Percentiles rank a stretch among this genome's conserved stretches.
Conservation (phyloP, 1,140 invertebrate species). For the Araneus ventricosus region DNA sequence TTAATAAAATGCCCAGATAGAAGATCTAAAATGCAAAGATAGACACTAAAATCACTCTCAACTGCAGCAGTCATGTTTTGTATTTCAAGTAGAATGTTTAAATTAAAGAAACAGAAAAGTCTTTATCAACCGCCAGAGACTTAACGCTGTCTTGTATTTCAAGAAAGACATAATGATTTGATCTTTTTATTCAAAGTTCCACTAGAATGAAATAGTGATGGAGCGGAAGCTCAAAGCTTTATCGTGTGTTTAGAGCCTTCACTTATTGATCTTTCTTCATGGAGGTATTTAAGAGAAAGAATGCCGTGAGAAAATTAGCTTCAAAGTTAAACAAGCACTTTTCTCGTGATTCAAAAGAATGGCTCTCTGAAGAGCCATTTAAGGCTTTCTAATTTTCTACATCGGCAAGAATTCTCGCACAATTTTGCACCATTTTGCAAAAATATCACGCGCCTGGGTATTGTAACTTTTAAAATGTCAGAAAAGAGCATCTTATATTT, state of each 20-base stretch:
- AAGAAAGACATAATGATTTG: too few species aligned
- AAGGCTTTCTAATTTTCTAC: neutral
- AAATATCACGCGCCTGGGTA: neutral
- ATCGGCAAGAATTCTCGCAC: neutral
- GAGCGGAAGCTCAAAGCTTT: neutral
- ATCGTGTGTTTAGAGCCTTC: neutral
- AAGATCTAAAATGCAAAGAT: too few species aligned
- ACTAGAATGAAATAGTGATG: neutral
- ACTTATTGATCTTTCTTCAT: neutral
- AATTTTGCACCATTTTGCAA: neutral
- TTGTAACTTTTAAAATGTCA: neutral
- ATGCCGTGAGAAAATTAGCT: neutral
- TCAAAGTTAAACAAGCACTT: constrained; percentile 9
- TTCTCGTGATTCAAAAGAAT: neutral
- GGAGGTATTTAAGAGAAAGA: neutral
- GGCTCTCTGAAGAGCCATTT: constrained; percentile 5
- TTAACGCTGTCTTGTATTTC: too few species aligned
- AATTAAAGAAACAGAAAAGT: too few species aligned
- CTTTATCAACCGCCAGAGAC: too few species aligned
- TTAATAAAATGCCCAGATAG: too few species aligned
- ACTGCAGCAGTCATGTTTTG: too few species aligned
- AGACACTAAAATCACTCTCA: too few species aligned
- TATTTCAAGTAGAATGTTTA: too few species aligned
- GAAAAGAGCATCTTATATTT: neutral
- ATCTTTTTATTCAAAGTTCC: neutral